Evolutionary conservation across 2,797 vertebrate genomes (phyloP).

Genomic region (Otus scops): DNA sequence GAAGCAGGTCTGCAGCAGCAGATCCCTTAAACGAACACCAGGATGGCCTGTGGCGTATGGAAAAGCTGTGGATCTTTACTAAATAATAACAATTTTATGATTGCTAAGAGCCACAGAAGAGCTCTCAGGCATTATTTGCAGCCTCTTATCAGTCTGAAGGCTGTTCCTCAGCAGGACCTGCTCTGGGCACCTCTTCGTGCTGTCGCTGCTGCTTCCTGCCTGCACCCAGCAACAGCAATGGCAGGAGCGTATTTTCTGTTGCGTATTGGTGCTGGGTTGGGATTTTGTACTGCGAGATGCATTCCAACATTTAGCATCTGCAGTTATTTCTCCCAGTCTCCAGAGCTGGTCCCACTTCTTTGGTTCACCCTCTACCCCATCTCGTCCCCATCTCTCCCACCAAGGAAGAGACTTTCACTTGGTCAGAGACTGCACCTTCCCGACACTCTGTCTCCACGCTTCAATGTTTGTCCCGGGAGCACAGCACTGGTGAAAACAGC

Average conservation of each 20-base stretch:
- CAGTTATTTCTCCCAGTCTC: neutral
- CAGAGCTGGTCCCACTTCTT: neutral
- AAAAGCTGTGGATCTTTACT: neutral
- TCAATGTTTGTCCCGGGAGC: neutral
- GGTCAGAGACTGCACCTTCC: neutral
- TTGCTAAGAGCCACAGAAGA: neutral
- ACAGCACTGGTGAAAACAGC: rapidly evolving
- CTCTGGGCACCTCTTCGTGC: neutral
- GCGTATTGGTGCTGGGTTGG: neutral
- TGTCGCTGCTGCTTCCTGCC: neutral
- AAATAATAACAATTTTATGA: neutral
- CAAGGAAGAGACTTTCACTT: neutral
- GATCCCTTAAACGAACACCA: rapidly evolving
- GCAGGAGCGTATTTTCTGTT: neutral
- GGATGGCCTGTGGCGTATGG: neutral
- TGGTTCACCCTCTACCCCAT: neutral
- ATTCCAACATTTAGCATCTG: neutral
- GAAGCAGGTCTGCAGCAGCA: neutral
- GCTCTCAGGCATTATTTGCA: neutral
- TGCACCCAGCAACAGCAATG: neutral
- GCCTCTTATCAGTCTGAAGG: neutral
- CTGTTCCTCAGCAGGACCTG: neutral
- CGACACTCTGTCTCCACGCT: neutral
- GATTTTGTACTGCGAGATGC: neutral
- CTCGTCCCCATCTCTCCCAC: neutral